Evolutionary conservation across 2,113 vertebrate species (phyloP), one percentile per base, ranked within the genome.

Genomic region (Forbesichthys agassizii): DNA sequence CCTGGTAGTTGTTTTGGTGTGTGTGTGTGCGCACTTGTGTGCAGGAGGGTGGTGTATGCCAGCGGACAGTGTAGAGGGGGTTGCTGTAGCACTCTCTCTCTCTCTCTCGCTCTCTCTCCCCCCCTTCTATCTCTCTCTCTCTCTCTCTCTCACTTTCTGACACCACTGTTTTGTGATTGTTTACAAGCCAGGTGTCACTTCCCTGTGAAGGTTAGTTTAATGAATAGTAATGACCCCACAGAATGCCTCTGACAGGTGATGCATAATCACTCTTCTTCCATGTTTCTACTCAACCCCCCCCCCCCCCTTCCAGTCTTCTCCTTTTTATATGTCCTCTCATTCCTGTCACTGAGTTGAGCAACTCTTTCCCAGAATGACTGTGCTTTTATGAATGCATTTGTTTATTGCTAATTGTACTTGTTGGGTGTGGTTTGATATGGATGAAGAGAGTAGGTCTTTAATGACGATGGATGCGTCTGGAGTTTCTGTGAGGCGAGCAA

Each of bases 151-250:
- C 88, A 63, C 88, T 65, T 27, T 77, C 85, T 78, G 80, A 86
- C 85, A 84, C 60, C 88, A 93, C 93, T 93, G 89, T 93, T 94
- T 95, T 68, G 62, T 92, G 94, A 94, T 94, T 96, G 93, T 95
- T 97, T 96, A 95, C 93, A 95, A 93, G 92, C 88, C 90, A 84
- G 90, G 87, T 90, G 90, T 93, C 94, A 93, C 93, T 93, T 91
- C 79, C 92, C 93, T 96, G 86, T 94, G 94, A 96, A 96, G 94
- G 96, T 94, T 97, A 95, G 94, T 95, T 95, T 97, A 96, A 97
- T 95, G 93, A 96, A 96, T 91, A 95, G 91, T 92, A 95, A 97
- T 94, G 91, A 84, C 95, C 89, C 73, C 80, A 87, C 86, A 92
- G 88, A 94, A 78, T 78, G 83, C 77, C 90, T 84, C 83, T 90